Evolutionary conservation across 2,888 invertebrate species (phyloP).

Genomic region (Allophyes oxyacanthae): DNA sequence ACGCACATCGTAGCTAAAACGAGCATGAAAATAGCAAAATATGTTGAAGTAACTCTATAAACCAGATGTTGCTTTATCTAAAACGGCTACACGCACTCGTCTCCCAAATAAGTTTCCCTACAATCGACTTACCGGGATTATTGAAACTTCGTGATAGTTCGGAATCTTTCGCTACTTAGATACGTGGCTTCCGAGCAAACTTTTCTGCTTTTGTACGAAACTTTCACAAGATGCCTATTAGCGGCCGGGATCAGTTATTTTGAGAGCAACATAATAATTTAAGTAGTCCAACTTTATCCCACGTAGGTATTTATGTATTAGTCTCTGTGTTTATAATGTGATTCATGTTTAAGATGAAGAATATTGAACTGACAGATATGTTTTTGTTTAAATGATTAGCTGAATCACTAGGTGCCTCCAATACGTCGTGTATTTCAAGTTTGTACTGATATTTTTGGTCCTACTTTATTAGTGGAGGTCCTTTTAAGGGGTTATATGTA

Average conservation of each 20-base stretch:
- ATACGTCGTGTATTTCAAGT: too few relatives aligned
- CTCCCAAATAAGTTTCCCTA: conserved; percentile 67
- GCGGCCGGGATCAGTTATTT: conserved; percentile 51
- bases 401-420: too few relatives aligned
- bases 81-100: conserved; percentile 57
- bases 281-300: conserved; percentile 40
- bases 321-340: not conserved
- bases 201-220: conserved; percentile 70
- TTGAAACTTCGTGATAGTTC: conserved; percentile 80
- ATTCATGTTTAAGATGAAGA: too few relatives aligned
- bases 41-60: conserved; percentile 50
- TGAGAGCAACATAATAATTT: conserved; percentile 51
- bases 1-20: conserved; percentile 43
- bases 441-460: too few relatives aligned
- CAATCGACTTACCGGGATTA: conserved; percentile 81
- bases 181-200: conserved; percentile 75
- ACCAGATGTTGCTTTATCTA: conserved; percentile 58
- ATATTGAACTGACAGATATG: too few relatives aligned
- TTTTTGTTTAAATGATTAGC: too few relatives aligned
- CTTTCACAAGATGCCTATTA: conserved; percentile 70
- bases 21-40: conserved; percentile 50
- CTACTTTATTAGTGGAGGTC: too few relatives aligned
- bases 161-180: conserved; percentile 76
- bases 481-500: too few relatives aligned
- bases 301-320: not conserved